These are phyloP conservation scores for Ornithoptera alexandrae DNA, from an alignment of 2,888 invertebrate genomes.

Conservation along the genomic window DNA sequence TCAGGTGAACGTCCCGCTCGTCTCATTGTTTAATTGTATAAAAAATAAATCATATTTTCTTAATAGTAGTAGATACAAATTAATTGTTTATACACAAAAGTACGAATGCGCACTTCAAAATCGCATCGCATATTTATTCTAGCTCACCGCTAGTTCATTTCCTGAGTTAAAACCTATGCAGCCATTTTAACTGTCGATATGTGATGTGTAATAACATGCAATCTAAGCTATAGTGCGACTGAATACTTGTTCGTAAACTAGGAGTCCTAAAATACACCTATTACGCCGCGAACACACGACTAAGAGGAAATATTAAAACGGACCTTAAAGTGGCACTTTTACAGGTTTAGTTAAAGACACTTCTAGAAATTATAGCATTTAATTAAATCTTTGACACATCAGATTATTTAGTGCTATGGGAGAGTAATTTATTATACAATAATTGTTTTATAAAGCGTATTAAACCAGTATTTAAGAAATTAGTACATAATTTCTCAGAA, in stretches of 20 bases:
- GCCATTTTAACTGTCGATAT: neutral
- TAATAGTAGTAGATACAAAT: too few species aligned
- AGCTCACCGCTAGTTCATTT: neutral
- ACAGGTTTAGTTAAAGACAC: conserved; percentile 2
- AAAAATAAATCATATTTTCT: too few species aligned
- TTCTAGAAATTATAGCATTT: conserved; percentile 44
- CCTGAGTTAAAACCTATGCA: neutral
- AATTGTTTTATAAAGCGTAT: neutral
- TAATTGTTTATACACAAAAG: too few species aligned
- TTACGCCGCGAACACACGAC: neutral
- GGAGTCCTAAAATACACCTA: conserved; percentile 1
- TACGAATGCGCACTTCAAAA: too few species aligned
- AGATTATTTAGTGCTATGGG: neutral
- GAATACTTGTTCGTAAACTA: conserved; percentile 7
- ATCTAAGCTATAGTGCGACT: neutral
- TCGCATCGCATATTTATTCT: neutral
- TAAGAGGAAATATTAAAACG: conserved; percentile 15
- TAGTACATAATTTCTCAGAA: too few species aligned
- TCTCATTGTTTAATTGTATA: too few species aligned
- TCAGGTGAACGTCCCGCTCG: too few species aligned
- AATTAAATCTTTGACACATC: conserved; percentile 8
- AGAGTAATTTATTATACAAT: neutral
- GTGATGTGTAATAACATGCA: neutral
- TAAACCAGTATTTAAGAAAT: too few species aligned
- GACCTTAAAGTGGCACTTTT: conserved; percentile 8